Evolutionary conservation across 2,113 vertebrate species (phyloP).

Genomic region (Nerophis ophidion): DNA sequence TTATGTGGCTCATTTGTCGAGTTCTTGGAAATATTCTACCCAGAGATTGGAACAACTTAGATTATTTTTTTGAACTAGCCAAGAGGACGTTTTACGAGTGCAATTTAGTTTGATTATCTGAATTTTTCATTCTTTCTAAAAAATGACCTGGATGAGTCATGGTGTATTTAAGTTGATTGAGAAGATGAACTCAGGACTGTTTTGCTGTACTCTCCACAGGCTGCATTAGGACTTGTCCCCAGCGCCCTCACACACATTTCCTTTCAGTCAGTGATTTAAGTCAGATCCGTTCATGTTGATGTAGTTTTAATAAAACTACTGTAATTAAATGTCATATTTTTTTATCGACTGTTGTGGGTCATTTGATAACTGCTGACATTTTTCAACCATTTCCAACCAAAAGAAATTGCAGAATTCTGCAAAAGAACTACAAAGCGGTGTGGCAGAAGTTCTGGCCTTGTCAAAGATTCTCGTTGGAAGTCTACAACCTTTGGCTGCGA

Average conservation of each 20-base stretch:
- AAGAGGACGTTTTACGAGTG: neutral
- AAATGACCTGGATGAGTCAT: slow-evolving; percentile 6
- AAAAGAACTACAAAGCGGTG: slow-evolving; percentile 54
- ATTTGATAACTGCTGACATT: neutral
- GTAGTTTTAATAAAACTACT: neutral
- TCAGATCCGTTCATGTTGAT: slow-evolving; percentile 1
- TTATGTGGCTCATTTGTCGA: neutral
- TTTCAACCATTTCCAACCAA: neutral
- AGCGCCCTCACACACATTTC: too few species aligned
- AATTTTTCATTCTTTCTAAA: neutral
- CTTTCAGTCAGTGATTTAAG: neutral
- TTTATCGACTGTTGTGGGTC: neutral
- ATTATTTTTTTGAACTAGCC: neutral
- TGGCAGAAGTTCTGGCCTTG: slow-evolving; percentile 55
- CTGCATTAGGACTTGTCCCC: slow-evolving; percentile 14
- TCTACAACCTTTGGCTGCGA: slow-evolving; percentile 41
- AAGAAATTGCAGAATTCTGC: slow-evolving; percentile 49
- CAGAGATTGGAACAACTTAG: neutral
- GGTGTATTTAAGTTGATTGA: neutral
- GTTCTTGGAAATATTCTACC: neutral
- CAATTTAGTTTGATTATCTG: neutral
- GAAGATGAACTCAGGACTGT: slow-evolving; percentile 2
- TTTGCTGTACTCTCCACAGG: slow-evolving; percentile 4
- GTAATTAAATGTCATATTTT: neutral
- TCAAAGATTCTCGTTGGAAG: slow-evolving; percentile 68